Conservation (phyloP, 2,113 vertebrate genomes). For the Microcebus jonahi region DNA sequence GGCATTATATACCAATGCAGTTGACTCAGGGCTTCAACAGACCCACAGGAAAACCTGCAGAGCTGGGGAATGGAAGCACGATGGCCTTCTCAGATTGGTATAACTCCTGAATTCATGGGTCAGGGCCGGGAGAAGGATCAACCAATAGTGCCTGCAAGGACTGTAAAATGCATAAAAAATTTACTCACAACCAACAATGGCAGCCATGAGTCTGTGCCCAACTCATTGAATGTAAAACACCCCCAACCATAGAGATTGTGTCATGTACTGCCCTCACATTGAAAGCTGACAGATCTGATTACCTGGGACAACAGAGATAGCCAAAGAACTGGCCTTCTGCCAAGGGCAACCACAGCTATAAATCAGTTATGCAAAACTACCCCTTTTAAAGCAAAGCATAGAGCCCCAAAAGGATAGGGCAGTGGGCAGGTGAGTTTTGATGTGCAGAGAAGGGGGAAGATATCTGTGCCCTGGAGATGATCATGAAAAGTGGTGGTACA, state of each 20-base stretch:
- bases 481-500: not conserved
- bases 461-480: not conserved
- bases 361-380: not conserved
- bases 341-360: not conserved
- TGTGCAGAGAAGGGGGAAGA: not conserved
- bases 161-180: not conserved
- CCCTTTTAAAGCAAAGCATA: not conserved
- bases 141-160: not conserved
- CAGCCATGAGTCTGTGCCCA: not conserved
- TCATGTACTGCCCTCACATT: not conserved
- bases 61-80: too few relatives aligned
- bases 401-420: not conserved
- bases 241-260: not conserved
- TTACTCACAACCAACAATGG: not conserved
- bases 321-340: not conserved
- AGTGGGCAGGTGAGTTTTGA: not conserved
- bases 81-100: not conserved
- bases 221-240: not conserved
- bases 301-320: not conserved
- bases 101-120: not conserved
- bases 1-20: accelerated
- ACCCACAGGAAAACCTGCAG: not conserved
- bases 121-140: not conserved
- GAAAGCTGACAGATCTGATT: not conserved
- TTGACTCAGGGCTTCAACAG: not conserved